Evolutionary conservation across 2,888 invertebrate genomes (phyloP), one percentile per base, ranked within the genome.

Genomic region (Gasteruption jaculator): DNA sequence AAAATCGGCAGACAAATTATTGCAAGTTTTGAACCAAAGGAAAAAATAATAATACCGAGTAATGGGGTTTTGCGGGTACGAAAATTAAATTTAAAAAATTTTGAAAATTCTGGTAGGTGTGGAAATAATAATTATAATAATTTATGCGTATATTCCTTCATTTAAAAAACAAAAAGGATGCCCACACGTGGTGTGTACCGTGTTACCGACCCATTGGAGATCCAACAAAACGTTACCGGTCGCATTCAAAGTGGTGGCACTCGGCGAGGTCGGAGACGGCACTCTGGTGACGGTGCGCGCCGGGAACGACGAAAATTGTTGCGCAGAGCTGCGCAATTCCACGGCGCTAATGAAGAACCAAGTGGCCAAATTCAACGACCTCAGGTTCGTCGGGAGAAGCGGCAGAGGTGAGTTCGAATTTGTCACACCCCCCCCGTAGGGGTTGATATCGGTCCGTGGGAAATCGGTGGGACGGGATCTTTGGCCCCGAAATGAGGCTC

Each of bases 231-330:
- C 95, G 8, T 76, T 97, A 38, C 96, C 96, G 48, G 84, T 91
- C 50, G 92, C 93, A 38, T 97, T 97, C 76, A 92, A 93, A 74
- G 93, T 94, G 59, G 84, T 94, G 39, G 88, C 92, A 0, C 76
- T 95, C 37, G 92, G 93, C 8, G 93, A 94, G 60, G 86, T 95
- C 33, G 83, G 86, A 54, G 95, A 96, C 71, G 95, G 95, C 24
- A 96, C 96, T 12, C 78, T 91, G 71, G 94, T 96, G 52, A 90
- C 91, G 12, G 87, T 97, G 38, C 76, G 86, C 39, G 96, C 95
- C 16, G 96, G 96, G 16, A 97, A 97, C 72, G 96, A 97, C 68
- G 95, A 97, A 74, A 96, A 95, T 74, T 92, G 85, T 69, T 91
- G 90, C 63, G 94, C 92, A 3, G 95, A 97, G 70, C 75, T 95